phyloP scores from a whole-genome alignment of 1,140 invertebrate genomes.

The Popillia japonica region DNA sequence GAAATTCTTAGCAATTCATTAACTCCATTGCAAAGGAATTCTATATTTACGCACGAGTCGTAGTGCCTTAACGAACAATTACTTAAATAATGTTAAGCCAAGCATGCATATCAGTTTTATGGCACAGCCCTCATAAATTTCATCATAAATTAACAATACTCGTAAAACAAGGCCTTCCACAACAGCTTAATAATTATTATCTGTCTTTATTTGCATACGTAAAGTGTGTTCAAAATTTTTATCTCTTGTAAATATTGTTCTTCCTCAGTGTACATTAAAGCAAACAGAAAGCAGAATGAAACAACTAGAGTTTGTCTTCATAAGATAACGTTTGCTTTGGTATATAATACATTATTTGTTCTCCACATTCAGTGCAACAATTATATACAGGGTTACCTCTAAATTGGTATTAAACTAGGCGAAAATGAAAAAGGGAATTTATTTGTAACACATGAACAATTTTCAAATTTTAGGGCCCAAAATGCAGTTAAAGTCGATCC shows the following conservation, averaged over 20 bases:
- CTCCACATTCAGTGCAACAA: neutral
- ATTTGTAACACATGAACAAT: too few relatives aligned
- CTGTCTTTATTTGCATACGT: neutral
- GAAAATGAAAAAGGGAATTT: too few relatives aligned
- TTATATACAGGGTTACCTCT: too few relatives aligned
- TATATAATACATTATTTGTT: neutral
- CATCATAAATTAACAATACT: slow-evolving; percentile 3
- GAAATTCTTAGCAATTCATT: too few relatives aligned
- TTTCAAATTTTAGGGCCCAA: too few relatives aligned
- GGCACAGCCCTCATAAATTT: neutral
- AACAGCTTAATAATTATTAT: neutral
- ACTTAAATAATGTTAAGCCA: neutral
- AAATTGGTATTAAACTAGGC: too few relatives aligned
- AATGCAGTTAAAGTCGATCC: too few relatives aligned
- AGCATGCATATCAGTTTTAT: neutral
- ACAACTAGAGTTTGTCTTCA: neutral
- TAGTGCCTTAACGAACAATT: neutral
- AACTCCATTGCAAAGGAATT: too few relatives aligned
- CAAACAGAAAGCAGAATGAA: neutral
- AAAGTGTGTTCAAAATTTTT: slow-evolving; percentile 2
- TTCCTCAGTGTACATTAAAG: neutral
- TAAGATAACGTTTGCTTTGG: too few relatives aligned
- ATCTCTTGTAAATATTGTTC: neutral
- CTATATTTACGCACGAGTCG: neutral
- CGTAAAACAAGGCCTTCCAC: slow-evolving; percentile 1